Evolutionary conservation across 2,797 vertebrate species (phyloP).

Genomic region (Catostomus latipinnis): DNA sequence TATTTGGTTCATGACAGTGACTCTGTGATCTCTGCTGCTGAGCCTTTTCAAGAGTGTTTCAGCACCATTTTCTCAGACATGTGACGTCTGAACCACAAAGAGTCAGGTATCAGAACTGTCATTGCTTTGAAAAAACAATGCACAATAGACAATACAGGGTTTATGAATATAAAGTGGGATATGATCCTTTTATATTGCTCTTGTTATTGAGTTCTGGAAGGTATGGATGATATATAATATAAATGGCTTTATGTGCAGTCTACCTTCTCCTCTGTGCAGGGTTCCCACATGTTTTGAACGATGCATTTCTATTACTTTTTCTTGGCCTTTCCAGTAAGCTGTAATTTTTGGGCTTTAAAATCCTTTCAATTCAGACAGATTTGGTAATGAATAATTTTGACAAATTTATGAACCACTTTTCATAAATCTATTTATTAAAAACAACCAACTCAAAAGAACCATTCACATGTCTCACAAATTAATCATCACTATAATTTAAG

Average conservation of each 20-base stretch:
- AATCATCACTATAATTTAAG: too few relatives aligned
- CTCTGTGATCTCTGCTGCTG: neutral
- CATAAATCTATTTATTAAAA: too few relatives aligned
- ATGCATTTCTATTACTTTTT: too few relatives aligned
- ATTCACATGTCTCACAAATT: too few relatives aligned
- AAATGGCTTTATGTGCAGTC: conserved; percentile 14
- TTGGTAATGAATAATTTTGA: too few relatives aligned
- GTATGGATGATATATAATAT: neutral
- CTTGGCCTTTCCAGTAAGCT: too few relatives aligned
- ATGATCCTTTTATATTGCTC: conserved; percentile 14
- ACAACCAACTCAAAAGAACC: too few relatives aligned
- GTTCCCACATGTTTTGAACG: too few relatives aligned
- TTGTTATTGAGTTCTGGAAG: neutral
- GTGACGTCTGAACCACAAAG: neutral
- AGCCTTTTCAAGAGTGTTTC: neutral
- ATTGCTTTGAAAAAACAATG: conserved; percentile 2
- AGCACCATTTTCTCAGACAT: conserved; percentile 10
- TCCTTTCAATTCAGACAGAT: too few relatives aligned
- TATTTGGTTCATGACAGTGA: neutral
- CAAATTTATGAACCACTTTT: too few relatives aligned
- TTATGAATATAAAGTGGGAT: conserved; percentile 5
- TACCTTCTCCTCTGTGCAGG: neutral
- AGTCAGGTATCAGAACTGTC: neutral
- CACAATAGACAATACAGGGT: neutral
- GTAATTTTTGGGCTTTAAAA: too few relatives aligned